Percentiles rank a stretch among this genome's conserved stretches.
These are phyloP conservation scores for Gouania willdenowi DNA, from an alignment of 2,797 vertebrate species.

Conservation along the genomic window DNA sequence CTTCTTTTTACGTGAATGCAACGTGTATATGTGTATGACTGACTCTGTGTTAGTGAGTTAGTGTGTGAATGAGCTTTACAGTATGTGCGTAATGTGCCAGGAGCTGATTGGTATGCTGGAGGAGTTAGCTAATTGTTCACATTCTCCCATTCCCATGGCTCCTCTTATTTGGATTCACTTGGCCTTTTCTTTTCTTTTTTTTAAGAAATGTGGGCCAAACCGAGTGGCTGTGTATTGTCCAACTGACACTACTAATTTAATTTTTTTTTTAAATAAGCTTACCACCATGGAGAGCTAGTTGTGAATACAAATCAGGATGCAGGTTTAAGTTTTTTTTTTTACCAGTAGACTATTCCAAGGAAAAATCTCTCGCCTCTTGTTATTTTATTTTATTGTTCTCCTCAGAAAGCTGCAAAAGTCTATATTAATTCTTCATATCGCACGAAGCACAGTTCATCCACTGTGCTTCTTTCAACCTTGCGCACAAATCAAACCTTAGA, in stretches of 20 bases:
- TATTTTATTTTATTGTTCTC: constrained; percentile 24
- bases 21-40: constrained; percentile 59
- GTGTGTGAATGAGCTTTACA: constrained; percentile 71
- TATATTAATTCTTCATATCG: constrained; percentile 29
- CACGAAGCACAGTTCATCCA: constrained; percentile 14
- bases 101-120: constrained; percentile 62
- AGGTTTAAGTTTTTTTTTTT: constrained; percentile 8
- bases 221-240: constrained; percentile 56
- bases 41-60: constrained; percentile 57
- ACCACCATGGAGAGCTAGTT: constrained; percentile 3
- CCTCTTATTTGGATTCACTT: constrained; percentile 71
- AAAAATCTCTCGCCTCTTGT: constrained; percentile 11
- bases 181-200: constrained; percentile 72
- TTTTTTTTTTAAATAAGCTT: constrained; percentile 40
- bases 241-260: constrained; percentile 65
- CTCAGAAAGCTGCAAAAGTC: constrained; percentile 9
- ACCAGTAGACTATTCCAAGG: constrained; percentile 10
- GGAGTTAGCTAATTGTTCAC: constrained; percentile 66
- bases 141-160: constrained; percentile 55
- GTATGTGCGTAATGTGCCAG: constrained; percentile 54
- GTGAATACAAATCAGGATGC: constrained; percentile 23
- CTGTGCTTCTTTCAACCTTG: constrained; percentile 22
- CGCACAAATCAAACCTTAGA: constrained; percentile 34
- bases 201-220: no score
- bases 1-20: constrained; percentile 22